Conservation (phyloP, 1,140 invertebrate genomes). For the Lutraria rhynchaena region DNA sequence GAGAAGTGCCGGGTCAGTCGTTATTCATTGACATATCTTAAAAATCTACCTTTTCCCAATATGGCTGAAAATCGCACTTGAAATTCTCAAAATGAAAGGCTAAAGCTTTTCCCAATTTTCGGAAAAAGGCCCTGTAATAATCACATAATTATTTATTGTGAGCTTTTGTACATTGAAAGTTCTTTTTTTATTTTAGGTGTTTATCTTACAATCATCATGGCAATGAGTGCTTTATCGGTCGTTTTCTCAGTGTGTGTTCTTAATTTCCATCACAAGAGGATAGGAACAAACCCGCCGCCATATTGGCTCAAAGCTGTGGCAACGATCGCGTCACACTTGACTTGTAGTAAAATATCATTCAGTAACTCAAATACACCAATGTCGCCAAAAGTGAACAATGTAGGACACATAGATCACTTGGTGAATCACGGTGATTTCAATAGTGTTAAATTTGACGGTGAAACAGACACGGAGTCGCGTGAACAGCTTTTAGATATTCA, state of each 20-base stretch:
- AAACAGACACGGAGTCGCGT: slow-evolving; percentile 43
- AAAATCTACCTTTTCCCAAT: no score
- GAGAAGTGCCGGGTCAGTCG: no score
- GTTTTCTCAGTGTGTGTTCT: slow-evolving; percentile 81
- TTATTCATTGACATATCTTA: no score
- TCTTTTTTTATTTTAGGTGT: slow-evolving; percentile 76
- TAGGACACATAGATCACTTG: neutral
- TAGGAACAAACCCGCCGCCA: slow-evolving; percentile 70
- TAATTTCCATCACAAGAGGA: slow-evolving; percentile 79
- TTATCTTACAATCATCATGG: slow-evolving; percentile 82
- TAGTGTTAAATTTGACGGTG: slow-evolving; percentile 47
- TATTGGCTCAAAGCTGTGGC: slow-evolving; percentile 65
- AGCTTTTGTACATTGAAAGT: no score
- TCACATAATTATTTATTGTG: no score
- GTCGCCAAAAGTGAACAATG: neutral
- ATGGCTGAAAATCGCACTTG: no score
- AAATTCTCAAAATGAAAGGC: no score
- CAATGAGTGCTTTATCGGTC: slow-evolving; percentile 81
- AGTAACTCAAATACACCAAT: slow-evolving; percentile 20
- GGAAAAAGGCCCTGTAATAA: no score
- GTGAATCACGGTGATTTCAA: slow-evolving; percentile 53
- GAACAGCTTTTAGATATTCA: slow-evolving; percentile 31
- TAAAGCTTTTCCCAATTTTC: no score
- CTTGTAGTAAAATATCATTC: slow-evolving; percentile 66
- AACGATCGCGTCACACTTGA: slow-evolving; percentile 53